phyloP scores from a whole-genome alignment of 2,113 vertebrate species.

The Thamnophis sirtalis region DNA sequence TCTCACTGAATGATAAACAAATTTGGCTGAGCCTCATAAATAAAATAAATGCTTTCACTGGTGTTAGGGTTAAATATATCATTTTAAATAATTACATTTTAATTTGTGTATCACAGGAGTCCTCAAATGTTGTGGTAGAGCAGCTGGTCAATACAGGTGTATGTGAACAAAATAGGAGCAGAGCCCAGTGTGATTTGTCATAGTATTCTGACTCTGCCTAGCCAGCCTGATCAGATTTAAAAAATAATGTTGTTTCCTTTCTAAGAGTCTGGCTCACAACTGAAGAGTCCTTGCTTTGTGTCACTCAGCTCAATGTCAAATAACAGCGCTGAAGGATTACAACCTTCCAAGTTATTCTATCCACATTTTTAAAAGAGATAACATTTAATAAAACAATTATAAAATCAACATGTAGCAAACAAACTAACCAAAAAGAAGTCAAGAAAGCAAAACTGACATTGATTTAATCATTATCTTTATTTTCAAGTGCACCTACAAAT shows the following conservation, averaged over 20 bases:
- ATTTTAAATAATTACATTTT: not conserved
- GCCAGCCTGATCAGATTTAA: not conserved
- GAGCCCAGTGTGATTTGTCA: not conserved
- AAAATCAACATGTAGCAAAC: not conserved
- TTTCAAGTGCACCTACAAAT: not conserved
- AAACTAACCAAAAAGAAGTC: not conserved
- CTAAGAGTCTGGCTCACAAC: not conserved
- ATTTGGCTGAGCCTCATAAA: not conserved
- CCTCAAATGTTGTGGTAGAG: not conserved
- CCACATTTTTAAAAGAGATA: not conserved
- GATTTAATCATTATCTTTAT: not conserved
- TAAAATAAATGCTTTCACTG: not conserved
- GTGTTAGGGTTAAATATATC: not conserved
- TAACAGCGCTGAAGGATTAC: not conserved
- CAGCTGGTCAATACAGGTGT: not conserved
- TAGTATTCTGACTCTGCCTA: not conserved
- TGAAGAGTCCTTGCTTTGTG: not conserved
- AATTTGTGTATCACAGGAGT: not conserved
- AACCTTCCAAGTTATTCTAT: not conserved
- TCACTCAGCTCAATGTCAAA: not conserved
- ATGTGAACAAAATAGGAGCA: not conserved
- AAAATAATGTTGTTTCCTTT: not conserved
- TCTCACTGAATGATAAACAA: not conserved
- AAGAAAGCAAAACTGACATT: not conserved
- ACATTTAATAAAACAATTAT: not conserved